These are phyloP conservation scores for Campoletis raptor DNA, from an alignment of 2,888 invertebrate species.

Conservation along the genomic window DNA sequence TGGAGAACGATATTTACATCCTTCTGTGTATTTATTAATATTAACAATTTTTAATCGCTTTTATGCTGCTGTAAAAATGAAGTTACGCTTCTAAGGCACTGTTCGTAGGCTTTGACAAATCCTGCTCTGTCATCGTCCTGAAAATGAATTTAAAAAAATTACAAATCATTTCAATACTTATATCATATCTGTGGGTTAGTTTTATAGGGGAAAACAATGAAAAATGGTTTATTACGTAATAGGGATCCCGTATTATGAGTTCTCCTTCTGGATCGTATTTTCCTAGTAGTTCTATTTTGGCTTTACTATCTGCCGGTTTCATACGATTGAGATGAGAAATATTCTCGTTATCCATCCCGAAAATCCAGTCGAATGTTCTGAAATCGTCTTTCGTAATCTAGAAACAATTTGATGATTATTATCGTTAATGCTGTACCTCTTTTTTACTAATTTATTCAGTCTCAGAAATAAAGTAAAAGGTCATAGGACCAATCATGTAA, in stretches of 20 bases:
- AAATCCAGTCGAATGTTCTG: constrained; percentile 93
- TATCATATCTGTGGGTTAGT: not conserved
- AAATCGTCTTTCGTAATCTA: constrained; percentile 92
- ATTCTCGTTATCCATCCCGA: constrained; percentile 98
- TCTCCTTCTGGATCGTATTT: constrained; percentile 93
- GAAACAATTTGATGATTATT: not conserved
- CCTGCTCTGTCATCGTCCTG: constrained; percentile 89
- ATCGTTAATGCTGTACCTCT: no score
- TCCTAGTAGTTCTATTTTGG: constrained; percentile 93
- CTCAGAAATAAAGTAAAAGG: not conserved
- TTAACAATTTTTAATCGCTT: constrained; percentile 36
- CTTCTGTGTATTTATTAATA: constrained; percentile 22
- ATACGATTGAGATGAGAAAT: constrained; percentile 89
- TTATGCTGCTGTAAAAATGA: constrained; percentile 87
- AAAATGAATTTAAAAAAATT: not conserved
- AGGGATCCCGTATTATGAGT: constrained; percentile 94
- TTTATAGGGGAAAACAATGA: not conserved
- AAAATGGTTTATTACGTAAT: constrained; percentile 89
- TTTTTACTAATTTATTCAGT: no score
- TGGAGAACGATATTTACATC: constrained; percentile 26
- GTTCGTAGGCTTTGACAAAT: constrained; percentile 92
- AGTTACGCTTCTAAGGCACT: constrained; percentile 89
- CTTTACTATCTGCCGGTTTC: constrained; percentile 89
- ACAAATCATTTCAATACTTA: not conserved
- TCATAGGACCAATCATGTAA: not conserved